Conservation (phyloP, 2,888 invertebrate species). For the Drosophila paracracens region DNA sequence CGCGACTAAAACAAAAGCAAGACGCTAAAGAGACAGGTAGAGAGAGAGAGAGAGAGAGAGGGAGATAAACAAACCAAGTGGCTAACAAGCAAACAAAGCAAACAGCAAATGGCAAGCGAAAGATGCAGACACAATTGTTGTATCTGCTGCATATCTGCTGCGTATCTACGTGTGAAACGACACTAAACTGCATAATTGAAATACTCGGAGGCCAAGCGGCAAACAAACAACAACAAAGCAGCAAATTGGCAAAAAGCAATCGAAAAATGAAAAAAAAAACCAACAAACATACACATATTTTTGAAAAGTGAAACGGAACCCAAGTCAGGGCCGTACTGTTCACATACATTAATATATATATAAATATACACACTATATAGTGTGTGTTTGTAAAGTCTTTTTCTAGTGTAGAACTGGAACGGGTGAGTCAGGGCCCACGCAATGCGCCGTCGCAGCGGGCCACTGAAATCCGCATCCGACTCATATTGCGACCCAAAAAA, state of each 20-base stretch:
- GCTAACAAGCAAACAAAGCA: constrained; percentile 47
- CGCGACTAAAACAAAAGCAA: constrained; percentile 57
- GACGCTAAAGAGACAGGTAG: constrained; percentile 15
- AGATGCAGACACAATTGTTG: constrained; percentile 49
- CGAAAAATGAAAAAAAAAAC: constrained; percentile 24
- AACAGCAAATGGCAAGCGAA: constrained; percentile 17
- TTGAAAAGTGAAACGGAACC: constrained; percentile 78
- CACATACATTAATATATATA: constrained; percentile 1
- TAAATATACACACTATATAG: not conserved
- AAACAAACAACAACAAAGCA: constrained; percentile 14
- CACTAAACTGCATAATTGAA: constrained; percentile 70
- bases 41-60: not conserved
- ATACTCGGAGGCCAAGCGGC: constrained; percentile 47
- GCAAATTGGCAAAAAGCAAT: constrained; percentile 49
- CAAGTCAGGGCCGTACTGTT: constrained; percentile 64
- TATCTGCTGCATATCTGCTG: constrained; percentile 23
- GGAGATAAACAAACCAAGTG: constrained; percentile 43
- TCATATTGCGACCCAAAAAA: constrained; percentile 52
- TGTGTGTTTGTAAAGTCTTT: not conserved
- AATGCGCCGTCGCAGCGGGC: constrained; percentile 61
- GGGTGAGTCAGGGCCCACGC: constrained; percentile 71
- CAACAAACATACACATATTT: constrained; percentile 20
- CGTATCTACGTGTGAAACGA: constrained; percentile 72
- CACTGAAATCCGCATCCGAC: constrained; percentile 72
- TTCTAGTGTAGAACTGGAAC: constrained; percentile 40